Base-by-base conservation (phyloP, 2,797 vertebrate species). In the Eutrigla gurnardus region DNA sequence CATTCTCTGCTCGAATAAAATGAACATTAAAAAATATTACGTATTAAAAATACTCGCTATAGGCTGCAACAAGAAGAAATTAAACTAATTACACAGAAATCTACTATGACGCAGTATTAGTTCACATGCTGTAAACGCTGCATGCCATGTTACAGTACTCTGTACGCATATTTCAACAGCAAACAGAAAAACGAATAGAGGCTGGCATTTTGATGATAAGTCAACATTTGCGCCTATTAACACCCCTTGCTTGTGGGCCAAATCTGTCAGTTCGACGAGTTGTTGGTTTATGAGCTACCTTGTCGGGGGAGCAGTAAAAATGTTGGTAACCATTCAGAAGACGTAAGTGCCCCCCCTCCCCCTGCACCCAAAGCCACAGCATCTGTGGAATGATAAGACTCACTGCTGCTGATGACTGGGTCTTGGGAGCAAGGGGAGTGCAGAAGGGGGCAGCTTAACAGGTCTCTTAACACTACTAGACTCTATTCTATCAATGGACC, bases 221-320 rank as follows among this genome's bases (percentile, higher is more conserved):
- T 88, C 86, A 77, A 79, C 74, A 77, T 80, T 84, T 86, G 80
- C 73, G 84, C 61, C 70, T 67, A 72, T 81, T 77, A 25, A 74
- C 47, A 49, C 58, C 60, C 68, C 12, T 39, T 55, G 78, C 68
- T 60, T 76, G 66, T 69, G 67, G 75, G 87, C 80, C 86, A 87
- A 86, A 83, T 81, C 76, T 87, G 75, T 88, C 83, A 84, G 77
- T 75, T 71, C 32, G 50, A 75, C 54, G 69, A 84, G 75, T 84
- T 88, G 81, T 74, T 78, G 9, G 7, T 93, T 93, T 90, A 92
- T 78, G 77, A 91, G 89, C 73, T 78, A 71, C 81, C 25, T 79
- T 81, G 82, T 89, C 84, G 89, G 62, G 70, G 78, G 61, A 55
- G 79, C 77, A 81, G 64, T 90, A 86, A 91, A 91, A 85, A 81